Conservation (phyloP, 2,888 invertebrate genomes). For the Ernsta delagoae region DNA sequence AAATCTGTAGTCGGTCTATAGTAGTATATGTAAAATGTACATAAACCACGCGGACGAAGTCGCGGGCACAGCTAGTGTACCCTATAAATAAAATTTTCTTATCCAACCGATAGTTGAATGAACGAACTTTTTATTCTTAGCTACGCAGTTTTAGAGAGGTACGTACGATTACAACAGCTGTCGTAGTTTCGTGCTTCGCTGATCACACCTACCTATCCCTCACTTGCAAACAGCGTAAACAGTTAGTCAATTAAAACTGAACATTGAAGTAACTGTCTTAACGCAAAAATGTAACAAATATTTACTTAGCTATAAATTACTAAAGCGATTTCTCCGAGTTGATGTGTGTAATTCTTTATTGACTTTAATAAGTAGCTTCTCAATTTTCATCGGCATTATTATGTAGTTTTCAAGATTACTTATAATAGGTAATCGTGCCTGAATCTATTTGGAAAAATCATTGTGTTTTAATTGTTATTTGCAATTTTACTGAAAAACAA, state of each 20-base stretch:
- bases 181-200: constrained; percentile 12
- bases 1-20: no score
- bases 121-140: neutral
- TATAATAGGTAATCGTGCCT: no score
- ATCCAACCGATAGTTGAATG: neutral
- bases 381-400: no score
- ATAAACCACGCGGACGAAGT: no score
- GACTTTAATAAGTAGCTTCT: no score
- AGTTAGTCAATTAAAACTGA: constrained; percentile 30
- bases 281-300: neutral
- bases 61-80: no score
- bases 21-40: no score
- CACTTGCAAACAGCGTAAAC: constrained; percentile 3
- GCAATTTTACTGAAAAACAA: no score
- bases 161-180: neutral
- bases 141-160: neutral
- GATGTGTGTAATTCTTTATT: neutral
- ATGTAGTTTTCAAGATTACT: no score
- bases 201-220: neutral
- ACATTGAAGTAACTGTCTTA: constrained; percentile 8
- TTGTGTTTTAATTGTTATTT: no score
- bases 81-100: neutral
- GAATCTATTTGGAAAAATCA: no score
- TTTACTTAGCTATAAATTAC: no score
- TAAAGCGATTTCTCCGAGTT: neutral